These are phyloP conservation scores for Montipora capricornis DNA, from an alignment of 64 coral and sea anemone species.

Conservation along the genomic window DNA sequence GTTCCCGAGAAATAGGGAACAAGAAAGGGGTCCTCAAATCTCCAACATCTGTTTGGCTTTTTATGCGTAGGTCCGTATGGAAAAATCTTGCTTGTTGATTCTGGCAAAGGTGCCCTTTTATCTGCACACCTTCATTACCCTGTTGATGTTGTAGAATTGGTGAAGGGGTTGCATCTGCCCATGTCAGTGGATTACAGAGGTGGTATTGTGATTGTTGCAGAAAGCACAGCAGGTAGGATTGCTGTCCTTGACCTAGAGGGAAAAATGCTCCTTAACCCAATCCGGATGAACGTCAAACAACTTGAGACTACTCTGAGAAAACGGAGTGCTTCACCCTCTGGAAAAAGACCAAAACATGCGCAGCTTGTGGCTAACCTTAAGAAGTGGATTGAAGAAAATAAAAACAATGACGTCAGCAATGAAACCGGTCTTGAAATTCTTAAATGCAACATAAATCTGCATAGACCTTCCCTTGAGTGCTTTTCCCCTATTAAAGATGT, in stretches of 20 bases:
- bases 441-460: no score
- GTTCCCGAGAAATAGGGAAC: no score
- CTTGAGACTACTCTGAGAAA: conserved; percentile 38
- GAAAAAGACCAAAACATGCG: no score
- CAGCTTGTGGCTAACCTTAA: no score
- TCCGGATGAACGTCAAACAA: conserved; percentile 38
- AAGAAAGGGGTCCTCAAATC: no score
- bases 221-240: conserved; percentile 44
- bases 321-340: background rate
- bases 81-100: conserved; percentile 40
- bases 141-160: conserved; percentile 46
- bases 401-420: no score
- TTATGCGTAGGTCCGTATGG: conserved; percentile 1
- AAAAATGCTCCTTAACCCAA: conserved; percentile 34
- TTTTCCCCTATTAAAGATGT: no score
- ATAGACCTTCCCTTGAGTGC: no score
- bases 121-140: conserved; percentile 49
- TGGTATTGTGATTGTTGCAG: conserved; percentile 41
- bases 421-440: no score
- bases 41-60: no score
- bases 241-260: conserved; percentile 47
- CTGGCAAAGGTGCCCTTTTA: conserved; percentile 53
- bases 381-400: background rate
- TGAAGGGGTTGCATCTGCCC: conserved; percentile 42
- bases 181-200: conserved; percentile 39